Percentiles rank a stretch among this genome's conserved stretches.
These are phyloP conservation scores for Scrobipalpa costella DNA, from an alignment of 2,888 invertebrate species.

Conservation along the genomic window DNA sequence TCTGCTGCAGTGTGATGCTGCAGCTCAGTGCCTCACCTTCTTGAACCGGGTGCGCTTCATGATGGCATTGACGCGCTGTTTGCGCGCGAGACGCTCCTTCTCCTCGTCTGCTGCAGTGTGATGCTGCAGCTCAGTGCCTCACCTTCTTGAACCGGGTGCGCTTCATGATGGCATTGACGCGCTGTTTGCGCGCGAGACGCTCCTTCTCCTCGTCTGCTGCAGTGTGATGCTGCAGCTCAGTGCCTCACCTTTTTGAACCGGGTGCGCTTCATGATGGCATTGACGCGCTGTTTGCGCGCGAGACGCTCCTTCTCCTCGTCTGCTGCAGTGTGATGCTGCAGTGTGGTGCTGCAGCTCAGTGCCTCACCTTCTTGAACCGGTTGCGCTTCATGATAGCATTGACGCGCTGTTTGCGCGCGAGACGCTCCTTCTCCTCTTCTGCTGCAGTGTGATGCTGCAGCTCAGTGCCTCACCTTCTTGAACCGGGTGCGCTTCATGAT, in stretches of 20 bases:
- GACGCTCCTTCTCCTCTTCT: constrained; percentile 92
- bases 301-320: constrained; percentile 93
- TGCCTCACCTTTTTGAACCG: constrained; percentile 71
- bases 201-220: constrained; percentile 88
- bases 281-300: constrained; percentile 93
- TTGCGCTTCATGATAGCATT: constrained; percentile 96
- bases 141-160: constrained; percentile 85
- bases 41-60: constrained; percentile 91
- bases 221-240: neutral
- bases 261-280: constrained; percentile 96
- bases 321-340: neutral
- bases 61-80: constrained; percentile 95
- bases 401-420: constrained; percentile 93
- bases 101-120: constrained; percentile 81
- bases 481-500: constrained; percentile 94
- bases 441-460: neutral
- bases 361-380: constrained; percentile 73
- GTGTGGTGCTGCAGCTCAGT: too few relatives aligned
- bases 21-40: constrained; percentile 48
- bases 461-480: constrained; percentile 50
- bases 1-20: neutral
- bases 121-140: neutral
- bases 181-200: constrained; percentile 91
- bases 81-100: constrained; percentile 91
- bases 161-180: constrained; percentile 96